Evolutionary conservation across 2,113 vertebrate species (phyloP), one percentile per base, ranked within the genome.

Genomic region (Sorex araneus): DNA sequence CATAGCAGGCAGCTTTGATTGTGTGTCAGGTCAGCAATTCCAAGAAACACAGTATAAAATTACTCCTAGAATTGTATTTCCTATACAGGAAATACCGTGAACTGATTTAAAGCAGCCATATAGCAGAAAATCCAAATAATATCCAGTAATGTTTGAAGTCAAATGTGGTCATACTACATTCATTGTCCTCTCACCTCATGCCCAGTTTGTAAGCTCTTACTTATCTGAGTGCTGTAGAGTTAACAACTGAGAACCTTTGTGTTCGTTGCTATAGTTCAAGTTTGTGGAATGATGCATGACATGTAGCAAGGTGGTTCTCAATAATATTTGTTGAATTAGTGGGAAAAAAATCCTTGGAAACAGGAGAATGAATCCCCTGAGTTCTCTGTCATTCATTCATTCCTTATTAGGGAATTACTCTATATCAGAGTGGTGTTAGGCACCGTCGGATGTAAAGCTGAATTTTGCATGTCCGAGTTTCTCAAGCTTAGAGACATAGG

Each of bases 11-110:
- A 0, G 66, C 60, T 96, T 87, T 91, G 89, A 90, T 70, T 83
- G 64, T 67, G 47, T 89, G 82, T 95, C 85, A 96, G 32, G 71
- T 94, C 88, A 96, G 88, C 67, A 77, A 25, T 92, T 95, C 67
- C 13, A 75, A 81, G 81, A 94, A 78, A 90, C n/a, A n/a, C 8
- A 0, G 54, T 84, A 81, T 40, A 54, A 71, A 32, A 43, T 95
- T 47, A 54, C 40, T 90, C 71, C 63, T 85, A 50, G 63, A 92
- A 81, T 85, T 90, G 30, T 86, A 75, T 89, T 89, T 95, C 79
- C 82, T n/a, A 81, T 87, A 76, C 34, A 69, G 66, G 40, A 79
- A 64, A 18, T 90, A 66, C 16, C 4, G 21, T 6, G 23, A 45
- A 87, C 34, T 64, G 30, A 64, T 93, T 91, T 91, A 89, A 93